These are phyloP conservation scores for Oreortyx pictus DNA, from an alignment of 2,797 vertebrate species.

Conservation along the genomic window DNA sequence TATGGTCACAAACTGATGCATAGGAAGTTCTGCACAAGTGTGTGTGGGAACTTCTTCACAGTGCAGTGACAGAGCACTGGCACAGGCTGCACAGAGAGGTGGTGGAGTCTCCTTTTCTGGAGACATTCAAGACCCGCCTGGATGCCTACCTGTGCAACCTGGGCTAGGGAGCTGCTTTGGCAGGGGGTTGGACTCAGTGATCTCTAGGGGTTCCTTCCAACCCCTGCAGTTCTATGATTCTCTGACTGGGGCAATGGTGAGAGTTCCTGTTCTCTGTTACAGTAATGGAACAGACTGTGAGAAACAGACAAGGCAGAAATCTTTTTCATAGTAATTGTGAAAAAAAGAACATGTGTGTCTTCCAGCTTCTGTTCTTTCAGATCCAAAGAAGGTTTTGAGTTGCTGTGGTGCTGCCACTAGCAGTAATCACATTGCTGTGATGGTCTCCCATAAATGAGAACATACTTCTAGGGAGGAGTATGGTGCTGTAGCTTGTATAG, in stretches of 20 bases:
- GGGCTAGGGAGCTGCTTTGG: too few species aligned
- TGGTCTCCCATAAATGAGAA: background rate
- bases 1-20: too few species aligned
- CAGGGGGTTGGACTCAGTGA: too few species aligned
- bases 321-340: background rate
- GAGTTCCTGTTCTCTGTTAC: background rate
- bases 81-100: too few species aligned
- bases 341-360: background rate
- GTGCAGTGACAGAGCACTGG: too few species aligned
- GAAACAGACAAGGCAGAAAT: background rate
- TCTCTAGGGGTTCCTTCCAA: too few species aligned
- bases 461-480: background rate
- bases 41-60: too few species aligned
- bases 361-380: background rate
- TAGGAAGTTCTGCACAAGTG: too few species aligned
- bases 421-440: background rate
- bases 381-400: background rate
- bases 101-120: too few species aligned
- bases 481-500: background rate
- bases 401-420: background rate
- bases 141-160: too few species aligned
- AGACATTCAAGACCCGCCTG: too few species aligned
- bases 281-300: background rate
- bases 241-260: constrained; percentile 24
- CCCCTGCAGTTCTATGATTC: too few species aligned